Percentiles rank a stretch among this genome's conserved stretches.
phyloP scores from a whole-genome alignment of 2,888 invertebrate species.

The Tinea semifulvella region DNA sequence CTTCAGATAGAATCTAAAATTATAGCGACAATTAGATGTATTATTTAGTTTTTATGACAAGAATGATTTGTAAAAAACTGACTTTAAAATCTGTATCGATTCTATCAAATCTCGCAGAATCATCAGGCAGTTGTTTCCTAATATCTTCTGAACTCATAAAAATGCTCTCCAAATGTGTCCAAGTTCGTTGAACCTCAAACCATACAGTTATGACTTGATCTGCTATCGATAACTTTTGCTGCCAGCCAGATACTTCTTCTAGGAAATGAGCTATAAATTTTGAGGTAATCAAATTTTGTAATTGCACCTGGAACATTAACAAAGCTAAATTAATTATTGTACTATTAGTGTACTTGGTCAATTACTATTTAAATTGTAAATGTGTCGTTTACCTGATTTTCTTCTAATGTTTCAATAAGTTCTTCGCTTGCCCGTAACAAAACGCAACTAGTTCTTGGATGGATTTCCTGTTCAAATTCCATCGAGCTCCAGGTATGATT shows the following conservation, averaged over 20 bases:
- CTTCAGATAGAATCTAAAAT: constrained; percentile 72
- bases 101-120: constrained; percentile 90
- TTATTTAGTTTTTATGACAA: no score
- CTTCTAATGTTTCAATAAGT: constrained; percentile 95
- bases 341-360: constrained; percentile 8
- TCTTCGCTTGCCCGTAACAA: constrained; percentile 92
- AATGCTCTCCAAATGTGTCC: constrained; percentile 97
- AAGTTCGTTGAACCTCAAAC: constrained; percentile 97
- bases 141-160: constrained; percentile 99
- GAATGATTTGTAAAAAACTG: no score
- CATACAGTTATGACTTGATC: constrained; percentile 93
- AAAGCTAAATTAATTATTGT: no score
- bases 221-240: constrained; percentile 88
- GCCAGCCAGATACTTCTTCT: constrained; percentile 95
- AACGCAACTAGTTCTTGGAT: constrained; percentile 86
- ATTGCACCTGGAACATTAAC: constrained; percentile 72
- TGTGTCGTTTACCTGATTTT: constrained; percentile 83
- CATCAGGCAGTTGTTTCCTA: constrained; percentile 90
- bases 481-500: constrained; percentile 92
- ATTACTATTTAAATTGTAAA: neutral
- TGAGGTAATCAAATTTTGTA: constrained; percentile 96
- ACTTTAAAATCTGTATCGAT: constrained; percentile 92
- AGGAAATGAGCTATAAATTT: constrained; percentile 97
- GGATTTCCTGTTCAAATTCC: constrained; percentile 92
- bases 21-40: neutral